Percentiles rank a stretch among this genome's conserved stretches.
Conservation (phyloP, 2,888 invertebrate species). For the Polyommatus icarus region DNA sequence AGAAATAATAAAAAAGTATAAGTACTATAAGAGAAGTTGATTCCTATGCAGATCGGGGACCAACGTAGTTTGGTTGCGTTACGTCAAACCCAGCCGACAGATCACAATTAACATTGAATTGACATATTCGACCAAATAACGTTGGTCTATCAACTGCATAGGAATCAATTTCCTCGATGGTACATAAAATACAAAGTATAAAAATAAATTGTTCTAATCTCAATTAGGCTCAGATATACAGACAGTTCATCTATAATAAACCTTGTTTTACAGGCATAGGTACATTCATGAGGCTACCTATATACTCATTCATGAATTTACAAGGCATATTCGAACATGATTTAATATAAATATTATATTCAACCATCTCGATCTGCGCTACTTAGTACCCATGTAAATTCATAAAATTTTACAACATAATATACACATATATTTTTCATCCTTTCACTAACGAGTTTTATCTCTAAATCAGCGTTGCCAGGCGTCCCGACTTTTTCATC, state of each 20-base stretch:
- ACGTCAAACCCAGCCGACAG: too few relatives aligned
- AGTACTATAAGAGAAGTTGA: too few relatives aligned
- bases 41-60: too few relatives aligned
- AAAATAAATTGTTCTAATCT: slow-evolving; percentile 1
- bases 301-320: neutral
- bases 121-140: too few relatives aligned
- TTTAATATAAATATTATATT: slow-evolving; percentile 4
- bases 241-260: neutral
- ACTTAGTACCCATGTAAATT: neutral
- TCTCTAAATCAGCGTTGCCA: too few relatives aligned
- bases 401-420: slow-evolving; percentile 6
- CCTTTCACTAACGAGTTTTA: neutral
- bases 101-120: too few relatives aligned
- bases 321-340: neutral
- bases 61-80: too few relatives aligned
- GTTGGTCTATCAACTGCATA: too few relatives aligned
- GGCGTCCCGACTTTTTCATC: too few relatives aligned
- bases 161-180: too few relatives aligned
- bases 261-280: neutral
- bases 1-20: neutral
- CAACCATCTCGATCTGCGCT: neutral
- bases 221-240: neutral
- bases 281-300: neutral
- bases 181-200: neutral
- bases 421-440: neutral